Conservation (phyloP, 2,888 invertebrate species). For the Lingula anatina region DNA sequence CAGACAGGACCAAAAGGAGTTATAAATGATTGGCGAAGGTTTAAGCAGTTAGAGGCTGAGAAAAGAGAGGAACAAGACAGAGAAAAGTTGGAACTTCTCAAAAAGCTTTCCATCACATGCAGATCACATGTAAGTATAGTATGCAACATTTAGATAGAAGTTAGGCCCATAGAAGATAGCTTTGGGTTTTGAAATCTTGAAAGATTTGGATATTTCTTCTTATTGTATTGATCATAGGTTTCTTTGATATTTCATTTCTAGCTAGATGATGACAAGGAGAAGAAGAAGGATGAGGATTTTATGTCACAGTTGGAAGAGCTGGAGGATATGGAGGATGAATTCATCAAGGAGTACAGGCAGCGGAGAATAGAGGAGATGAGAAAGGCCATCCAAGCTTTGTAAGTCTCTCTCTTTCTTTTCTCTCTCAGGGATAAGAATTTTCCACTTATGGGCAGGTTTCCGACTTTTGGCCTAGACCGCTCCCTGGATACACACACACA, state of each 20-base stretch:
- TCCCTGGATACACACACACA: no score
- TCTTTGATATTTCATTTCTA: no score
- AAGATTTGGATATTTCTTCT: no score
- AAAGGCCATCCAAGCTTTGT: conserved; percentile 30
- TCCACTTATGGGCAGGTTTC: no score
- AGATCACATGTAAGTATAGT: conserved; percentile 49
- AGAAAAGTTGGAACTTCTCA: conserved; percentile 72
- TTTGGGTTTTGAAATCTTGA: no score
- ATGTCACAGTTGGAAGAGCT: conserved; percentile 60
- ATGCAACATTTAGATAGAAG: no score
- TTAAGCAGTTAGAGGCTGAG: conserved; percentile 82
- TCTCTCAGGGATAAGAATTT: no score
- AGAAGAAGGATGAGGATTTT: conserved; percentile 64
- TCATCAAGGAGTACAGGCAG: conserved; percentile 80
- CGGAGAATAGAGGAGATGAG: conserved; percentile 84
- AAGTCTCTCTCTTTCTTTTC: no score
- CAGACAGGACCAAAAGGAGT: conserved; percentile 94
- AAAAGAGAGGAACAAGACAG: conserved; percentile 70
- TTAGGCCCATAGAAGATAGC: no score
- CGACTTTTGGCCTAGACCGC: no score
- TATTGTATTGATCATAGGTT: no score
- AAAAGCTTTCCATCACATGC: conserved; percentile 80
- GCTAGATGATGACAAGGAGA: conserved; percentile 56
- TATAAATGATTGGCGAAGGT: conserved; percentile 90
- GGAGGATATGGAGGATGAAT: conserved; percentile 68